A percentile compares a stretch with the other conserved stretches of the same genome.
phyloP scores from a whole-genome alignment of 1,140 invertebrate species.

The Leptinotarsa undecemlineata region DNA sequence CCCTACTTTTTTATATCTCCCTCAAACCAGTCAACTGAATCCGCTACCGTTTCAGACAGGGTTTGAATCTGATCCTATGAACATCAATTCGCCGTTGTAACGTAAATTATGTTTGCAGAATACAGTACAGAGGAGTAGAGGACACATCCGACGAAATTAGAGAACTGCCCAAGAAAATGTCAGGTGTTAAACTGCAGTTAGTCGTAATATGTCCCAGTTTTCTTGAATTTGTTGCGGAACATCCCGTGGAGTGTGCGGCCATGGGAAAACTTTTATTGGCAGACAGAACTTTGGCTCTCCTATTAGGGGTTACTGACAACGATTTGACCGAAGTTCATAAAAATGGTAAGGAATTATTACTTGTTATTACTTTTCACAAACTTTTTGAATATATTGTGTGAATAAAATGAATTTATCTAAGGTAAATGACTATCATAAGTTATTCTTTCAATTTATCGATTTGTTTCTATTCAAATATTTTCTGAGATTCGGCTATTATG shows the following conservation, averaged over 20 bases:
- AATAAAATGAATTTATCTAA: background rate
- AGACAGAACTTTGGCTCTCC: slow-evolving; percentile 75
- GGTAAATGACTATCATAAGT: background rate
- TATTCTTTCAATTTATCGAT: no score
- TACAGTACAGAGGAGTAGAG: slow-evolving; percentile 73
- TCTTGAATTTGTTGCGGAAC: slow-evolving; percentile 64
- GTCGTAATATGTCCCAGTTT: slow-evolving; percentile 77
- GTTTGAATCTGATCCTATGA: no score
- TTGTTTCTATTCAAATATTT: background rate
- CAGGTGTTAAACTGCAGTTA: slow-evolving; percentile 72
- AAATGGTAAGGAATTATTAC: slow-evolving; percentile 51
- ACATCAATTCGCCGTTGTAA: no score
- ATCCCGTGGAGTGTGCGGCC: slow-evolving; percentile 58
- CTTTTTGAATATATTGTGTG: background rate
- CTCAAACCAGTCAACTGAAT: no score
- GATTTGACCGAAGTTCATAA: slow-evolving; percentile 66
- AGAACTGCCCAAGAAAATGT: slow-evolving; percentile 62
- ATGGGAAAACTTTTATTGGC: slow-evolving; percentile 67
- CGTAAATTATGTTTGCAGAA: slow-evolving; percentile 58
- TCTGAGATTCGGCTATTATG: background rate
- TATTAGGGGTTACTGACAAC: slow-evolving; percentile 72
- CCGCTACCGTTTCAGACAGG: no score
- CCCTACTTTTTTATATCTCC: no score
- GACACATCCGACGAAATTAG: slow-evolving; percentile 63
- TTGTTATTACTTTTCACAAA: background rate